These are phyloP conservation scores for Hofmannophila pseudospretella DNA, from an alignment of 2,888 invertebrate species.

Conservation along the genomic window DNA sequence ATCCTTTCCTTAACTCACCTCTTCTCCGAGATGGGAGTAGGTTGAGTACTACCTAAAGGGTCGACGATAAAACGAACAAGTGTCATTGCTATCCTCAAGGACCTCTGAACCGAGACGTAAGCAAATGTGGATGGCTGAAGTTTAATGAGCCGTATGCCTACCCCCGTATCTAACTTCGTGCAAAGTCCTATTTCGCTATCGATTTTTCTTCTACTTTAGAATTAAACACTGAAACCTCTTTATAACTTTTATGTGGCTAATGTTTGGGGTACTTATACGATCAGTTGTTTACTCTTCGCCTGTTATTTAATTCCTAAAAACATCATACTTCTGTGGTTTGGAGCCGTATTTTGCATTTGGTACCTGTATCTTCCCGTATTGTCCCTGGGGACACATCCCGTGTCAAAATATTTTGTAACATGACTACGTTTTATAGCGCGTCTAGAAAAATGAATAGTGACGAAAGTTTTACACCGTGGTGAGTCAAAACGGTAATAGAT, in stretches of 20 bases:
- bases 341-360: too few species aligned
- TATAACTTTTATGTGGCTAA: conserved; percentile 26
- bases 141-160: conserved; percentile 56
- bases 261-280: conserved; percentile 6
- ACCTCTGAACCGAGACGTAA: conserved; percentile 49
- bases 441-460: too few species aligned
- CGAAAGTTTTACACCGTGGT: too few species aligned
- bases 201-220: conserved; percentile 37
- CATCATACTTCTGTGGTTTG: too few species aligned
- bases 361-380: too few species aligned
- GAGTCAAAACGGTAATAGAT: too few species aligned
- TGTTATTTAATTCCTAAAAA: too few species aligned
- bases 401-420: too few species aligned
- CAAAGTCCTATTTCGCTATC: conserved; percentile 40
- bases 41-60: conserved; percentile 44
- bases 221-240: conserved; percentile 35
- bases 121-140: conserved; percentile 58
- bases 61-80: conserved; percentile 56
- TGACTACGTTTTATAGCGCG: too few species aligned
- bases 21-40: conserved; percentile 25
- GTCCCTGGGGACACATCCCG: too few species aligned
- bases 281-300: conserved; percentile 6
- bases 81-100: conserved; percentile 47
- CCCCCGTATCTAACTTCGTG: conserved; percentile 42
- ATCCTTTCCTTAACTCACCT: conserved; percentile 14